Evolutionary conservation across 2,113 vertebrate species (phyloP), one percentile per base, ranked within the genome.

Genomic region (Oryzias celebensis): DNA sequence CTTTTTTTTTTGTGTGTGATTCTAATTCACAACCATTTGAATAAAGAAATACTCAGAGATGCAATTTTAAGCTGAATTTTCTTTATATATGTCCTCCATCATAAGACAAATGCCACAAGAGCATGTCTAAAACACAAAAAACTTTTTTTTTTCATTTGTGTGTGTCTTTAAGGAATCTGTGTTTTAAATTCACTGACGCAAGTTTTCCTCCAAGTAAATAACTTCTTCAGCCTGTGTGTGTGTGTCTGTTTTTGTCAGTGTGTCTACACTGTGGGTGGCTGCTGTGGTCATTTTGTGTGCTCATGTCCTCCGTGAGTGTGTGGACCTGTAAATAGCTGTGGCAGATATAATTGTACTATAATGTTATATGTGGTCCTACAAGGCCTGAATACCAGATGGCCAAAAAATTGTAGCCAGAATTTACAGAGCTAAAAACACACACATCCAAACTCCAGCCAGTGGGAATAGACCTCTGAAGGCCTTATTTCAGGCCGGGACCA

Each of bases 361-460:
- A 67, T 77, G 68, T 56, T 71, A 68, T 75, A 80, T 82, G 74
- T 57, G 48, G 81, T 89, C 85, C 85, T 87, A 75, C 43, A 89
- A 78, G 82, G 83, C 81, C 85, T 82, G 82, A 73, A 50, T 57
- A 78, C 80, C 91, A 93, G 90, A 91, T 91, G 90, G 89, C 85
- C 83, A 71, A 62, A 62, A 66, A 71, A 73, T 75, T 50, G 26
- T 55, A 69, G 82, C 86, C 85, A 89, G 84, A 71, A 73, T 50
- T 78, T 58, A 86, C 65, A 84, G 57, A 26, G 10, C 65, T 65
- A 83, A 69, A 85, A 72, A 84, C 67, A 82, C 61, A 75, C 60
- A 58, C 28, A 72, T 54, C 71, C 56, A 73, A 50, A 80, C 62
- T 51, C 36, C 52, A 16, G 26, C 68, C 62, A 42, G 61, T 14